phyloP scores from a whole-genome alignment of 1,140 invertebrate genomes.

The Rhagoletis zephyria region DNA sequence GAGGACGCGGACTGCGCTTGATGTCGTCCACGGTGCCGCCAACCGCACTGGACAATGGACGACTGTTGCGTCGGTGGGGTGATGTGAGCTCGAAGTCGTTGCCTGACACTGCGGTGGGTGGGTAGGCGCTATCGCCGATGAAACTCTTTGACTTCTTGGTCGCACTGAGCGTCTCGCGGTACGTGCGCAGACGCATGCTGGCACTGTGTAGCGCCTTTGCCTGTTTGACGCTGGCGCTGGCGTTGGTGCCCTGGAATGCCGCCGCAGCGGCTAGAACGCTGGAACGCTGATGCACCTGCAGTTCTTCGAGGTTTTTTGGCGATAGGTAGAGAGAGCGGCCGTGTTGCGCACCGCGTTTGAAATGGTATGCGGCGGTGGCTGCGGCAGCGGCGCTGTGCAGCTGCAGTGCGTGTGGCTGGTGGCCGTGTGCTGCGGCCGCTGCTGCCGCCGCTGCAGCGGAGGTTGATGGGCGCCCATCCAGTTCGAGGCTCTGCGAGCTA shows the following conservation, averaged over 20 bases:
- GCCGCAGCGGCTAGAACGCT: slow-evolving; percentile 66
- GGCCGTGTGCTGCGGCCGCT: slow-evolving; percentile 57
- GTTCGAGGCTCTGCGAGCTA: slow-evolving; percentile 71
- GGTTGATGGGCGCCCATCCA: slow-evolving; percentile 68
- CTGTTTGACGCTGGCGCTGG: slow-evolving; percentile 70
- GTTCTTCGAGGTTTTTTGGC: slow-evolving; percentile 70
- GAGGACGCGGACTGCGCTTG: slow-evolving; percentile 69
- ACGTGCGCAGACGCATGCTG: slow-evolving; percentile 68
- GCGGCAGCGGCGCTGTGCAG: slow-evolving; percentile 69
- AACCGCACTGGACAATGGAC: slow-evolving; percentile 66
- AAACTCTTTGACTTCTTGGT: slow-evolving; percentile 73
- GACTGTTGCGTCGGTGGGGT: slow-evolving; percentile 72
- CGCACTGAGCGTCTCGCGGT: slow-evolving; percentile 69
- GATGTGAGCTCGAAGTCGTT: slow-evolving; percentile 71
- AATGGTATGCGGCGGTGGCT: slow-evolving; percentile 69
- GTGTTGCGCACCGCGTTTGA: slow-evolving; percentile 69
- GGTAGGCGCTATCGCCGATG: slow-evolving; percentile 65
- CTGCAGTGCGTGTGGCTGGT: slow-evolving; percentile 61
- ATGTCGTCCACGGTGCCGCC: slow-evolving; percentile 66
- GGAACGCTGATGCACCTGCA: slow-evolving; percentile 67
- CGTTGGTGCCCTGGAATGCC: slow-evolving; percentile 70
- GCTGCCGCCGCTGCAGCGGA: slow-evolving; percentile 63
- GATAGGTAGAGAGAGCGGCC: slow-evolving; percentile 70
- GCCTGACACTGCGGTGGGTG: slow-evolving; percentile 56
- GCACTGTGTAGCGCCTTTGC: slow-evolving; percentile 72